Percentiles rank a stretch among this genome's conserved stretches.
phyloP scores from a whole-genome alignment of 2,888 invertebrate species.

The Hymenopus coronatus region DNA sequence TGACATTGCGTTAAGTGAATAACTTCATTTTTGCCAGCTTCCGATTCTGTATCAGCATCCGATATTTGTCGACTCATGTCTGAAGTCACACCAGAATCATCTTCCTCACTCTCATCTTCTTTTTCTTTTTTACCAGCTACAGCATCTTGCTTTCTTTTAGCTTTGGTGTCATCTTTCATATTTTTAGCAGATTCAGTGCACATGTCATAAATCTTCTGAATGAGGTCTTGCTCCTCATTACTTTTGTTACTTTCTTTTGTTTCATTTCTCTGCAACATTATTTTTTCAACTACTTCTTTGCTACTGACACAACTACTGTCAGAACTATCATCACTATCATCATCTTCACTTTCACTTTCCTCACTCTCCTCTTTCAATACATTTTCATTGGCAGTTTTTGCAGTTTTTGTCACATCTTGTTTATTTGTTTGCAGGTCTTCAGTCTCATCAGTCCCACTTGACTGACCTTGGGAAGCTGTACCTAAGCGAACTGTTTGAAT shows the following conservation, averaged over 20 bases:
- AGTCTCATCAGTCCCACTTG: conserved; percentile 32
- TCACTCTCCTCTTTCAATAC: conserved; percentile 19
- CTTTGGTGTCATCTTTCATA: conserved; percentile 21
- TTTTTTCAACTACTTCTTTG: not conserved
- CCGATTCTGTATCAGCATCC: conserved; percentile 63
- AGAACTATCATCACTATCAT: conserved; percentile 24
- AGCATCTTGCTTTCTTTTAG: conserved; percentile 5
- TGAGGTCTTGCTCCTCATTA: conserved; percentile 28
- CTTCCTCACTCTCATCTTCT: conserved; percentile 52
- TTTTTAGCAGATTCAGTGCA: conserved; percentile 26
- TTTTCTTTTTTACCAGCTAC: conserved; percentile 19
- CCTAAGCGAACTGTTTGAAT: conserved; percentile 37
- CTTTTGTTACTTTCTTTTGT: conserved; percentile 17
- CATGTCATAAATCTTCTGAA: conserved; percentile 27
- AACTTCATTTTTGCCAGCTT: conserved; percentile 55
- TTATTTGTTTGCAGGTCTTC: conserved; percentile 16
- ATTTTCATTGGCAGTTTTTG: conserved; percentile 23
- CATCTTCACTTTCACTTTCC: conserved; percentile 30
- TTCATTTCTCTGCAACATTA: conserved; percentile 17
- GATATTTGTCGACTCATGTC: conserved; percentile 67
- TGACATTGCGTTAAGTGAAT: conserved; percentile 61
- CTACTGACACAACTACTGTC: not conserved
- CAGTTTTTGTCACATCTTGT: not conserved
- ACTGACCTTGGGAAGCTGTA: not conserved
- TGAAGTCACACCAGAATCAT: conserved; percentile 67